These are phyloP conservation scores for Deroptyus accipitrinus DNA, from an alignment of 2,113 vertebrate species.

Conservation along the genomic window DNA sequence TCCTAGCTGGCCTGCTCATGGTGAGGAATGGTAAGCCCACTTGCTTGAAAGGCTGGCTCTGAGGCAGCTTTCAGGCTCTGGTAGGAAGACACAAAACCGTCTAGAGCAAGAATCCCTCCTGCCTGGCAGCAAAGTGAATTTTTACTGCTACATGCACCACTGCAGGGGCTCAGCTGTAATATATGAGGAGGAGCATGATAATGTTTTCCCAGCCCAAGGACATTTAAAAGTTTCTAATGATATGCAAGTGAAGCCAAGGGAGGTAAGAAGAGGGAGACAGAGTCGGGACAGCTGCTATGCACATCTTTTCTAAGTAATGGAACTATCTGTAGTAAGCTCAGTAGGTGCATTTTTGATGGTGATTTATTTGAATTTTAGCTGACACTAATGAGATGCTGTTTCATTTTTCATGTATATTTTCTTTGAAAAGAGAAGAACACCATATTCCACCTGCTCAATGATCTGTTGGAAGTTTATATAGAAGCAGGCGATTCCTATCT, in stretches of 20 bases:
- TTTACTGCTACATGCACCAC: background rate
- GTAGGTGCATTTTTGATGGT: background rate
- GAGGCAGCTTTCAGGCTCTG: background rate
- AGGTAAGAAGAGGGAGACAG: background rate
- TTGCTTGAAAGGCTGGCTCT: background rate
- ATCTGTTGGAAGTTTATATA: background rate
- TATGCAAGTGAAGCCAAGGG: background rate
- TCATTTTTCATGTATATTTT: background rate
- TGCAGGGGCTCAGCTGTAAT: background rate
- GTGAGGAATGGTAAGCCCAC: background rate
- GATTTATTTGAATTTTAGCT: conserved; percentile 9
- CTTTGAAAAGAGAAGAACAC: conserved; percentile 17
- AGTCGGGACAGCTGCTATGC: background rate
- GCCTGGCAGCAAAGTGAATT: background rate
- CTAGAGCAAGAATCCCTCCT: background rate
- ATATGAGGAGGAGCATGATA: background rate
- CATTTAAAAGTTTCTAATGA: background rate
- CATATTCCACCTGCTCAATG: background rate
- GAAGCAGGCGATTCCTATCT: background rate
- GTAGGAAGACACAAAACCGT: background rate
- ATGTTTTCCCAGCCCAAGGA: background rate
- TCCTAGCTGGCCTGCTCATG: background rate
- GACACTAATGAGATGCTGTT: conserved; percentile 24
- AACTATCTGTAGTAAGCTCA: background rate
- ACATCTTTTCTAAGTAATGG: background rate